Evolutionary conservation across 2,888 invertebrate genomes (phyloP).

Genomic region (Proisotoma minuta): DNA sequence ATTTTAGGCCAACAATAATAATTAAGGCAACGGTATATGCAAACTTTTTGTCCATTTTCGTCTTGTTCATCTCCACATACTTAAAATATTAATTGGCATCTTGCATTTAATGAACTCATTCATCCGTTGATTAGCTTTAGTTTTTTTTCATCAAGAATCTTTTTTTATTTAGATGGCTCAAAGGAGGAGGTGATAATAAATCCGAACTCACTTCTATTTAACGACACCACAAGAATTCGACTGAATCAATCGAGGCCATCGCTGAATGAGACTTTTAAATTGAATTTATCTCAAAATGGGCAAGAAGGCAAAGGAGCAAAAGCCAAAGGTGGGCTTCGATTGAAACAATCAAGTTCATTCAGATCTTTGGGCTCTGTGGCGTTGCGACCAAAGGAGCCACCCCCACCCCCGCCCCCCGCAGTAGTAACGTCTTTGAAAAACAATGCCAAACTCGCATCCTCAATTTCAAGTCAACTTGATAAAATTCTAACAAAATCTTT

Average conservation of each 20-base stretch:
- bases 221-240: constrained; percentile 79
- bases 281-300: constrained; percentile 27
- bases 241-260: constrained; percentile 51
- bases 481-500: constrained; percentile 16
- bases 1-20: neutral
- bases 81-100: constrained; percentile 5
- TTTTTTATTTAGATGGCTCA: constrained; percentile 19
- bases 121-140: neutral
- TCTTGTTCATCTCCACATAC: neutral
- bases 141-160: constrained; percentile 7
- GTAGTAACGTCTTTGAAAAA: neutral
- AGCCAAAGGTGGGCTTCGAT: constrained; percentile 9
- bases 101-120: neutral
- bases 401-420: constrained; percentile 44
- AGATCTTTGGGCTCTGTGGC: constrained; percentile 50
- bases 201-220: constrained; percentile 57
- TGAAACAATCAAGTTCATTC: constrained; percentile 46
- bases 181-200: constrained; percentile 31
- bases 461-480: constrained; percentile 21
- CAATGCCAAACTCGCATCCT: constrained; percentile 3
- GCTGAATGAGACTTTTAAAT: constrained; percentile 43
- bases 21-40: too few species aligned
- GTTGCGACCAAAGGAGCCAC: constrained; percentile 46
- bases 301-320: neutral
- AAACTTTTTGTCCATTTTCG: neutral